Evolutionary conservation across 1,140 invertebrate species (phyloP), one percentile per base, ranked within the genome.

Genomic region (Propsilocerus akamusi): DNA sequence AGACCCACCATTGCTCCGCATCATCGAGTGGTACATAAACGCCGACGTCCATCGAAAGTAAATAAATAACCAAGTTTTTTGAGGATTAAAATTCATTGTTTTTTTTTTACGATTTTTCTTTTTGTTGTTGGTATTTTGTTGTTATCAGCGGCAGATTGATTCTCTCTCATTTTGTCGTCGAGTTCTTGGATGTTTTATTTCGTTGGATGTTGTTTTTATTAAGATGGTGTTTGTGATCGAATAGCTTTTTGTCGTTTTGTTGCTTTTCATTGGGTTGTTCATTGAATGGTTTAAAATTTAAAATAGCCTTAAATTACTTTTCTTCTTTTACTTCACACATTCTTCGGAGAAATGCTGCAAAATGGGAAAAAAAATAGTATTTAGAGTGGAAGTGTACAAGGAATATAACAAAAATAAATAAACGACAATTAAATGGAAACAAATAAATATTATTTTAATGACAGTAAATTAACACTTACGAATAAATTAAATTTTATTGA

Each of bases 261-360:
- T 14, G 22, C 22, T 41, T 37, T 17, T 20, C 14, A 41, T n/a
- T n/a, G n/a, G n/a, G n/a, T n/a, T n/a, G n/a, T n/a, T n/a, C n/a
- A n/a, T n/a, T n/a, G n/a, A n/a, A n/a, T n/a, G n/a, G n/a, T n/a
- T n/a, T 17, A 17, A 41, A 41, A 41, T 30, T 41, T 41, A 20
- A 41, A 17, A 20, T 41, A 41, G 17, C 14, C 34, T 41, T 41
- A 41, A 22, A 55, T 59, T 65, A 77, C 76, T 75, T 70, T 41
- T 41, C 34, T 30, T 30, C 28, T 41, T 20, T 41, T 41, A 72
- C 76, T 48, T 78, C 77, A 66, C 77, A 78, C 72, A 81, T 72
- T 72, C 70, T 76, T 69, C 72, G 72, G 60, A 81, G 77, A 71
- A 80, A 80, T 71, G 75, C 78, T 81, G 67, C 11, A 68, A 69